These are phyloP conservation scores for Drosophila sulfurigaster DNA, from an alignment of 1,140 invertebrate genomes.

Conservation along the genomic window DNA sequence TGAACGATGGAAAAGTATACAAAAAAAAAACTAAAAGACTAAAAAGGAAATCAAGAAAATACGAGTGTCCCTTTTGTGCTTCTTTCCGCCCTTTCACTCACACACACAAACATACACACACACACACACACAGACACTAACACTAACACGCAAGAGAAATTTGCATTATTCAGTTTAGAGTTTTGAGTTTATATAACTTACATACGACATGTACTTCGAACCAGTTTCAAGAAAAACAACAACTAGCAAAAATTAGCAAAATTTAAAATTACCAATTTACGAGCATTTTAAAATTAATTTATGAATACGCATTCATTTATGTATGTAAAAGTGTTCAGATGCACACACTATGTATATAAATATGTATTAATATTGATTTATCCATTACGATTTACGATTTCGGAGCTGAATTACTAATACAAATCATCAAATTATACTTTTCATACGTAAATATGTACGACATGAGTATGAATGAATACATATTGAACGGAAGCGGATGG, in stretches of 20 bases:
- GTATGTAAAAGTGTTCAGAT: constrained; percentile 28
- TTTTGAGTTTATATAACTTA: constrained; percentile 63
- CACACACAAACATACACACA: constrained; percentile 38
- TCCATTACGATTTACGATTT: constrained; percentile 39
- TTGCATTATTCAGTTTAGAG: constrained; percentile 54
- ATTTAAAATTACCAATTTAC: constrained; percentile 71
- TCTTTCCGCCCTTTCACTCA: constrained; percentile 56
- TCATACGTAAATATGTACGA: constrained; percentile 17
- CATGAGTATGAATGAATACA: constrained; percentile 26
- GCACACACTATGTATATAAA: constrained; percentile 44
- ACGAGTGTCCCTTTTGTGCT: constrained; percentile 64
- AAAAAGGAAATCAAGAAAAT: constrained; percentile 55
- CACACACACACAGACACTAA: constrained; percentile 24
- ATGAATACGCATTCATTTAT: constrained; percentile 36
- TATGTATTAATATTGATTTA: constrained; percentile 45
- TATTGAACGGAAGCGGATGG: constrained; percentile 27
- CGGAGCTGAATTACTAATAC: constrained; percentile 33
- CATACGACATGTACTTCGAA: constrained; percentile 49
- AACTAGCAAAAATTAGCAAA: constrained; percentile 82
- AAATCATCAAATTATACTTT: constrained; percentile 30
- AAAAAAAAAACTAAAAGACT: constrained; percentile 68
- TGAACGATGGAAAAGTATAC: constrained; percentile 45
- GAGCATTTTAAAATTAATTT: constrained; percentile 46
- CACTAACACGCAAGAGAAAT: constrained; percentile 18
- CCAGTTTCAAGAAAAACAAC: constrained; percentile 60